Percentiles rank a stretch among this genome's conserved stretches.
Conservation (phyloP, 1,140 invertebrate species). For the Rhagoletis zephyria region DNA sequence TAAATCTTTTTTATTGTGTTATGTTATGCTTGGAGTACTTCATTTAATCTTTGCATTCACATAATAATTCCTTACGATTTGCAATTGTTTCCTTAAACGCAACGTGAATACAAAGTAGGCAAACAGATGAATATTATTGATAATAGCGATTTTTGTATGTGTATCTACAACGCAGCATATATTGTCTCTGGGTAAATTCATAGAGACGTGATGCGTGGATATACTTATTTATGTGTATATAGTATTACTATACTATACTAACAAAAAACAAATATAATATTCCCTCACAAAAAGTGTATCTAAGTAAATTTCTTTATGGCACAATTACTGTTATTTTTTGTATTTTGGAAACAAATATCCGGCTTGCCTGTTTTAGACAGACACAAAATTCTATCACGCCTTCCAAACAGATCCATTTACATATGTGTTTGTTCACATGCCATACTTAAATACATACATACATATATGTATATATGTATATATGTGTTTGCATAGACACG, state of each 20-base stretch:
- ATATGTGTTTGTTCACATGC: neutral
- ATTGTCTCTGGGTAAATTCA: too few species aligned
- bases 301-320: neutral
- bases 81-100: neutral
- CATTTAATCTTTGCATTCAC: neutral
- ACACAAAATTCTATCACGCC: neutral
- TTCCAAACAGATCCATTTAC: neutral
- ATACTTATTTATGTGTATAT: too few species aligned
- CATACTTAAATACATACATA: neutral
- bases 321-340: neutral
- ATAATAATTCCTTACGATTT: neutral
- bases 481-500: neutral
- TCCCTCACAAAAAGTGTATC: neutral
- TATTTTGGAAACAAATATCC: slow-evolving; percentile 13
- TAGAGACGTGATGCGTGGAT: too few species aligned
- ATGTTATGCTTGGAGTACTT: neutral
- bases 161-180: too few species aligned
- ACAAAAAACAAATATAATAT: neutral
- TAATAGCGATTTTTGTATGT: neutral
- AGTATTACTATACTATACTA: neutral
- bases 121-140: slow-evolving; percentile 8
- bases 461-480: neutral
- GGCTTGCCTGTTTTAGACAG: slow-evolving; percentile 12
- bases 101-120: neutral
- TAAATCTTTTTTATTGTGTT: too few species aligned